Evolutionary conservation across 2,113 vertebrate genomes (phyloP), one percentile per base, ranked within the genome.

Genomic region (Bos javanicus): DNA sequence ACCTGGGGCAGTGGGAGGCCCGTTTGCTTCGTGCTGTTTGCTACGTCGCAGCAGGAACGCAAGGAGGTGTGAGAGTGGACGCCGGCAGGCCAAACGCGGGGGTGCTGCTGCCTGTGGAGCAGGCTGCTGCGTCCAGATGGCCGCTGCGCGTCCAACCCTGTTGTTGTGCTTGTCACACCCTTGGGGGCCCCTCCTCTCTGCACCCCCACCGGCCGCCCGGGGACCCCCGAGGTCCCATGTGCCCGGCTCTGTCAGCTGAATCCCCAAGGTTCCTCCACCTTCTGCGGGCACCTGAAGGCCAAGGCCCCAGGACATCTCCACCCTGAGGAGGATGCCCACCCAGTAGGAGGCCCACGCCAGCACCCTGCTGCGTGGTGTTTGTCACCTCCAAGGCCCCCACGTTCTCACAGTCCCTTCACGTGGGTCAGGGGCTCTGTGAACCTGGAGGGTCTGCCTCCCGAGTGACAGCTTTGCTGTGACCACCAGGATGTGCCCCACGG

Each of bases 401-500:
- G 4, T 30, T 80, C 76, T 80, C 78, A 80, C 14, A 4, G 1
- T 10, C 57, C 14, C 48, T 23, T 5, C n/a, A 12, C 11, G 3
- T 2, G 21, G 26, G 26, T 8, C 12, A 33, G 4, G 1, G 13
- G 25, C n/a, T 36, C 81, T 56, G 81, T 12, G 48, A 33, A 3
- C 30, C 30, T 10, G 1, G 78, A 0, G 17, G 59, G 11, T 13
- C 59, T 60, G 60, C 60, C 0, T 1, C 76, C 48, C 9, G 6
- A 33, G 33, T 2, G 33, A 2, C 21, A 5, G 21, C 21, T 8
- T 11, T 16, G n/a, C 4, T 2, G 13, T 7, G 28, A 21, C 30
- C 26, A 2, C 11, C 21, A 2, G 50, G 50, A 16, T 1, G 4
- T 9, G 21, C 30, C 25, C 52, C 25, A 6, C 0, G 5, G 56